Evolutionary conservation across 2,113 vertebrate species (phyloP), one percentile per base, ranked within the genome.

Genomic region (Sialia sialis): DNA sequence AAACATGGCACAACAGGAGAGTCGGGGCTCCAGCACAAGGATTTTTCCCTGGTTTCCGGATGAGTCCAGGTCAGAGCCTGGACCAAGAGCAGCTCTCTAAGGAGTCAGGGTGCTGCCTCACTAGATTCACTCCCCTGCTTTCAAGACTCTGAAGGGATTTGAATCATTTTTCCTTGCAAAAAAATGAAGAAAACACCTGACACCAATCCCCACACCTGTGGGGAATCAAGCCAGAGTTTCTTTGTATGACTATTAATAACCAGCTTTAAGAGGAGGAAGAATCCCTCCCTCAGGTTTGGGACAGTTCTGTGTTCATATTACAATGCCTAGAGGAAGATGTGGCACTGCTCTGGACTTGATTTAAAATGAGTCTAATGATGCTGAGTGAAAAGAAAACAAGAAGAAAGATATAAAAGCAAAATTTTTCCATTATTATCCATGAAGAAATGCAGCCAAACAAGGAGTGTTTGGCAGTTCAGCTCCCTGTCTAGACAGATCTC

Each of bases 401-500:
- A 72, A 55, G 19, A 21, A 68, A 64, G 29, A 36, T 18, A 44
- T 6, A 68, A 29, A 59, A 79, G 23, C 14, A 7, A 70, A 39
- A n/a, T 27, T 79, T 60, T 55, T 38, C 44, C 51, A 32, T 41
- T 49, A 74, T 41, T 70, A 67, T 18, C 77, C 22, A 12, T 7
- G 52, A 89, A 87, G 77, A 91, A 81, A 79, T 4, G 19, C 93
- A 84, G 69, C 39, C 5, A 13, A 89, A 89, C 34, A 69, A 46
- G 32, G 83, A 25, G 43, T 38, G 63, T 23, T 66, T 7, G 29
- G 55, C 9, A 5, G 77, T 62, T 84, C 84, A 64, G 56, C 81
- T 91, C 89, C 51, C 60, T 55, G 80, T 84, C 91, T 81, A 94
- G 89, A 95, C 92, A 89, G 77, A 84, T 68, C 92, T 95, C 89